Evolutionary conservation across 2,888 invertebrate species (phyloP).

Genomic region (Hypselothyrea guttata): DNA sequence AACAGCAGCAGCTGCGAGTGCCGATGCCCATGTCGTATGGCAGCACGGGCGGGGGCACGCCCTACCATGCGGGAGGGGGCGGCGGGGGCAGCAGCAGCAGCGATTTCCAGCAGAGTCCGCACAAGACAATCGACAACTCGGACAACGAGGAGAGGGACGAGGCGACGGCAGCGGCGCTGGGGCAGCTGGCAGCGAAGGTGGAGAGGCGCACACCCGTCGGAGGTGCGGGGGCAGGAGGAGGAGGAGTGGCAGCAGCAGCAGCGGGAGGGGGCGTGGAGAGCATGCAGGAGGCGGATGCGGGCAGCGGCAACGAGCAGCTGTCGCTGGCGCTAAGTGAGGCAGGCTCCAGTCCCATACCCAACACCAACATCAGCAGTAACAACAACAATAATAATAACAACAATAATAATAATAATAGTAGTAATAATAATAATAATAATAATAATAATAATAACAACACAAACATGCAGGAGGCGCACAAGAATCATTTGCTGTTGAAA

Average conservation of each 20-base stretch:
- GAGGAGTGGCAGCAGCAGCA: not conserved
- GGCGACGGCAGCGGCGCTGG: constrained; percentile 55
- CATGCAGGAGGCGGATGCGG: not conserved
- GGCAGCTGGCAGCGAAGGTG: constrained; percentile 66
- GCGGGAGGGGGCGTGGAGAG: constrained; percentile 17
- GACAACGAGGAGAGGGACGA: constrained; percentile 75
- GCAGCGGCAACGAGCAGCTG: constrained; percentile 20
- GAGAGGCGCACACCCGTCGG: constrained; percentile 68
- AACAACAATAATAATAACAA: constrained; percentile 49
- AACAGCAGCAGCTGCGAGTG: constrained; percentile 61
- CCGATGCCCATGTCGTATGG: constrained; percentile 74
- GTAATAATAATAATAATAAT: constrained; percentile 53
- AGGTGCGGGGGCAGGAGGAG: not conserved
- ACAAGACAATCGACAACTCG: constrained; percentile 78
- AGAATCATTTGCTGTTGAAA: constrained; percentile 60
- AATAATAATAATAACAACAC: constrained; percentile 27
- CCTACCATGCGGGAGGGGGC: constrained; percentile 31
- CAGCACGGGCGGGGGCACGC: not conserved
- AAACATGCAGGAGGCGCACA: constrained; percentile 77
- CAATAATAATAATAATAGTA: constrained; percentile 38
- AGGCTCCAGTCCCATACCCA: constrained; percentile 79
- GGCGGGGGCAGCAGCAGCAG: constrained; percentile 79
- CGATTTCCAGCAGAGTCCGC: constrained; percentile 76
- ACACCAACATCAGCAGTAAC: constrained; percentile 71
- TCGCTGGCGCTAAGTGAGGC: constrained; percentile 44